Conservation (phyloP, 2,888 invertebrate genomes). For the Monopis laevigella region DNA sequence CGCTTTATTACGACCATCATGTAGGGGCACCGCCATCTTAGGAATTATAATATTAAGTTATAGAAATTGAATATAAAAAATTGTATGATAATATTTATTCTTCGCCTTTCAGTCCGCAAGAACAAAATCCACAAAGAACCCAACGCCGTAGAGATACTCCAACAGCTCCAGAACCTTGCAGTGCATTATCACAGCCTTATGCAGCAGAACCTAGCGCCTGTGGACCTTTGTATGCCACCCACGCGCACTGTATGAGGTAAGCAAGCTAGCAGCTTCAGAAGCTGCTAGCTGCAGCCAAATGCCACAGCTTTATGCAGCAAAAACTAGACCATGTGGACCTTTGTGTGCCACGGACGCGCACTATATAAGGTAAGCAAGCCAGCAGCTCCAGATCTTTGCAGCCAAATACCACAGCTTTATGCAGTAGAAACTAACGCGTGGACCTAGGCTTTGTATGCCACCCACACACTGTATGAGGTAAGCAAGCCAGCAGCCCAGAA, state of each 20-base stretch:
- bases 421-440: conserved; percentile 71
- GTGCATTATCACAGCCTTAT: conserved; percentile 68
- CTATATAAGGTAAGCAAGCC: conserved; percentile 42
- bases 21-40: no score
- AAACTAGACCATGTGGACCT: conserved; percentile 74
- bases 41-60: no score
- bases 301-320: conserved; percentile 71
- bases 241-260: conserved; percentile 60
- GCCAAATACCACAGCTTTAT: conserved; percentile 68
- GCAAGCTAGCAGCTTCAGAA: conserved; percentile 32
- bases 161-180: conserved; percentile 38
- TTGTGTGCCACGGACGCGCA: conserved; percentile 69
- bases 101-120: conserved; percentile 48
- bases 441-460: conserved; percentile 70
- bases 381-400: conserved; percentile 38
- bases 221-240: conserved; percentile 71
- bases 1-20: no score
- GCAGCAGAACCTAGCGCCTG: conserved; percentile 72
- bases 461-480: conserved; percentile 63
- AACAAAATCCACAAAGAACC: conserved; percentile 38
- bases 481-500: conserved; percentile 32
- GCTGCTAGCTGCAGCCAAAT: conserved; percentile 48
- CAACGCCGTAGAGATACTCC: conserved; percentile 34
- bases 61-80: no score
- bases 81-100: no score